These are phyloP conservation scores for Myathropa florea DNA, from an alignment of 2,888 invertebrate species.

Conservation along the genomic window DNA sequence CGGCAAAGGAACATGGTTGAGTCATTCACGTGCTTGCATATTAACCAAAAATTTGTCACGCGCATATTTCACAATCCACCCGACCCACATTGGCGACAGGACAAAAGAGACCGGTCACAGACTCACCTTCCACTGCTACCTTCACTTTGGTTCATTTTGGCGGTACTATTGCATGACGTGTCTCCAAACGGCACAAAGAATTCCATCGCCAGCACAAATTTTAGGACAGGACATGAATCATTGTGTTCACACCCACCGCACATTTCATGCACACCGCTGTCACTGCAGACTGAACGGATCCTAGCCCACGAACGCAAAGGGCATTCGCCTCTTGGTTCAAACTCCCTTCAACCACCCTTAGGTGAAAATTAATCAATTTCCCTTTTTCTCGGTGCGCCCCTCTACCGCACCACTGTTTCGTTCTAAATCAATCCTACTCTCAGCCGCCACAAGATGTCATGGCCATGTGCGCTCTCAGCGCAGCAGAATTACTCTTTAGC, in stretches of 20 bases:
- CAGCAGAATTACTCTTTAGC: not conserved
- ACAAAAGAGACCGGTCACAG: not conserved
- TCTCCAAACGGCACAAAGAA: not conserved
- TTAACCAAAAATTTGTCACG: not conserved
- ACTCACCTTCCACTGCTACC: not conserved
- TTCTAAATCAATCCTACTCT: conserved; percentile 11
- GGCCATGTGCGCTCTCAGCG: not conserved
- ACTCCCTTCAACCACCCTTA: not conserved
- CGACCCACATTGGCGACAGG: not conserved
- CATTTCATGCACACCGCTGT: not conserved
- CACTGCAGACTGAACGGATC: not conserved
- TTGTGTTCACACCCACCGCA: not conserved
- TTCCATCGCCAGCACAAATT: not conserved
- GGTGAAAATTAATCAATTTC: conserved; percentile 56
- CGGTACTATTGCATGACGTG: not conserved
- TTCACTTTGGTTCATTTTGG: not conserved
- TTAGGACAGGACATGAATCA: not conserved
- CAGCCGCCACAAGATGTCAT: not conserved
- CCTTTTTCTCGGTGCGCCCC: conserved; percentile 35
- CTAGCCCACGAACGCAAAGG: conserved; percentile 29
- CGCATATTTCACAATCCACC: not conserved
- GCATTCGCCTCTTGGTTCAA: conserved; percentile 42
- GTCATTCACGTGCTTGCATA: not conserved
- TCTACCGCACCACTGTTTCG: conserved; percentile 1
- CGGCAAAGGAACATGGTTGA: not conserved